Percentiles rank a stretch among this genome's conserved stretches.
These are phyloP conservation scores for Drosophila borealis DNA, from an alignment of 2,888 invertebrate genomes.

Conservation along the genomic window DNA sequence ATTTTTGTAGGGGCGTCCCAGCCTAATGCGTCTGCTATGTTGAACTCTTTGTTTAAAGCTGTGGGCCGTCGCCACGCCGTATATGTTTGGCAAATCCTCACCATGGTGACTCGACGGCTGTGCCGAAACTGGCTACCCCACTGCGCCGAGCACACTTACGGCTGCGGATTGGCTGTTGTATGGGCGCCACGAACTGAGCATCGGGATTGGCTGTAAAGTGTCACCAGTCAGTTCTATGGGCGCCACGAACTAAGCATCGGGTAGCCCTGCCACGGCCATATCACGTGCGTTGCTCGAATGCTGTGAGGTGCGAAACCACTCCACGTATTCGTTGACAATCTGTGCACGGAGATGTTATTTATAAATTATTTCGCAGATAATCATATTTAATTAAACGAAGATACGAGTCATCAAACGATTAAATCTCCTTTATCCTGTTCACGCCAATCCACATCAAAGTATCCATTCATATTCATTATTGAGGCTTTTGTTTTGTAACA, in stretches of 20 bases:
- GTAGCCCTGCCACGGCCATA: slow-evolving; percentile 95
- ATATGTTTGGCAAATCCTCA: slow-evolving; percentile 95
- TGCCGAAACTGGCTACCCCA: slow-evolving; percentile 60
- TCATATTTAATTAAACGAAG: too few species aligned
- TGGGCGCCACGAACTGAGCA: too few species aligned
- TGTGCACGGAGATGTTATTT: slow-evolving; percentile 31
- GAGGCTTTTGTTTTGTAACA: too few species aligned
- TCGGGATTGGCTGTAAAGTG: slow-evolving; percentile 81
- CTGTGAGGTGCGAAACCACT: slow-evolving; percentile 97
- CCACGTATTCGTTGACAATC: slow-evolving; percentile 97
- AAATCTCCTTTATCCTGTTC: not conserved
- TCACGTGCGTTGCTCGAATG: slow-evolving; percentile 95
- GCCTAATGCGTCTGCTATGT: slow-evolving; percentile 1
- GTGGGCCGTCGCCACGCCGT: slow-evolving; percentile 95
- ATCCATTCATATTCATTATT: too few species aligned
- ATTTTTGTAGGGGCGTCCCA: slow-evolving; percentile 7
- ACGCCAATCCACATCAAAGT: not conserved
- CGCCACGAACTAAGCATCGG: slow-evolving; percentile 97
- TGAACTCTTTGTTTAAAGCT: slow-evolving; percentile 85
- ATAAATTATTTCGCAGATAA: not conserved
- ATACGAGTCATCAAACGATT: not conserved
- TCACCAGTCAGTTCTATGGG: slow-evolving; percentile 94
- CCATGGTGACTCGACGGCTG: slow-evolving; percentile 90
- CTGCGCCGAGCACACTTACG: slow-evolving; percentile 61
- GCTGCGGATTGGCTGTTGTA: slow-evolving; percentile 87